Evolutionary conservation across 1,140 invertebrate genomes (phyloP).

Genomic region (Thaumetopoea pityocampa): DNA sequence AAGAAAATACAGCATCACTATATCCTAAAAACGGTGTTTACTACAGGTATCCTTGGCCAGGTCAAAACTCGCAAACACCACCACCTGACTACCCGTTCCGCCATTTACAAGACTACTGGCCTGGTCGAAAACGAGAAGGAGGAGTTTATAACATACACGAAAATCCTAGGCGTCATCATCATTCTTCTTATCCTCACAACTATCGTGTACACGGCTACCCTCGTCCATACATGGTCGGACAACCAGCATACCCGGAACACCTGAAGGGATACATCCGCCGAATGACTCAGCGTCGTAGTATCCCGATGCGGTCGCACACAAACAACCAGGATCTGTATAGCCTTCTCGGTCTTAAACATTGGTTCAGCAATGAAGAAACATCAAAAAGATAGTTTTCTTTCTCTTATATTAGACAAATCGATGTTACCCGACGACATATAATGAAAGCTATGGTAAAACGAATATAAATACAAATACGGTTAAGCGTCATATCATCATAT

Average conservation of each 20-base stretch:
- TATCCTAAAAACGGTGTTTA: constrained; percentile 37
- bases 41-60: constrained; percentile 56
- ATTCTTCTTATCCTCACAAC: constrained; percentile 61
- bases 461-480: constrained; percentile 7
- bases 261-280: constrained; percentile 45
- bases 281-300: constrained; percentile 35
- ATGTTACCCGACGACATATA: constrained; percentile 73
- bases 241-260: constrained; percentile 38
- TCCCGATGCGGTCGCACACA: constrained; percentile 38
- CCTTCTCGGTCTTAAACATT: constrained; percentile 61
- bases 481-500: constrained; percentile 6
- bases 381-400: constrained; percentile 62
- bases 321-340: constrained; percentile 62
- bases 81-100: constrained; percentile 59
- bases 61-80: constrained; percentile 40
- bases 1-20: constrained; percentile 15
- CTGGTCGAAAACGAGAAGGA: constrained; percentile 47
- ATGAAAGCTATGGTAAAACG: constrained; percentile 63
- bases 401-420: constrained; percentile 45
- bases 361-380: constrained; percentile 65
- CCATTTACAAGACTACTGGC: constrained; percentile 67
- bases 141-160: constrained; percentile 56
- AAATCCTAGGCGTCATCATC: constrained; percentile 61
- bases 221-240: constrained; percentile 29
- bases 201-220: constrained; percentile 43